Evolutionary conservation across 2,888 invertebrate genomes (phyloP), one percentile per base, ranked within the genome.

Genomic region (Dynastes hyllus): DNA sequence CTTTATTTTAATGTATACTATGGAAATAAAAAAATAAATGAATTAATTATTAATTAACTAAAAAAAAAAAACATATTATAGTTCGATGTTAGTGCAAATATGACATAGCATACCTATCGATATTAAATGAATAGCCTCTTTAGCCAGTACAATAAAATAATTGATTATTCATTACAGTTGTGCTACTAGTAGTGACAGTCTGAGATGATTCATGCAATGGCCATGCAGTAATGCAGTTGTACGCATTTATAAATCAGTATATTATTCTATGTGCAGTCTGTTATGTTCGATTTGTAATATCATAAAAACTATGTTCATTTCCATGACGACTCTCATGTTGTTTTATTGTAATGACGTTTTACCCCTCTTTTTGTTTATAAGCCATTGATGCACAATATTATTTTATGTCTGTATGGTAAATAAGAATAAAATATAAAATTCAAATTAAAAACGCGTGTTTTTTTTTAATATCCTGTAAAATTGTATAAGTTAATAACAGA

Each of bases 361-460:
- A 75, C 77, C 77, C 45, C 75, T 66, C 67, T 77, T 79, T 79
- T 79, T 77, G 75, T 80, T 80, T 77, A 58, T 80, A 80, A 78
- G 85, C 83, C 83, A 84, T 86, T 87, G 85, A 87, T 88, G 88
- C 89, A 89, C 88, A 87, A 86, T 86, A 88, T 88, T 87, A 89
- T 89, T 89, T 89, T 88, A 88, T 89, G 88, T 89, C 88, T 89
- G 89, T 89, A 89, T 88, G 88, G 88, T 89, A 88, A 88, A 88
- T 88, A 87, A 88, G 87, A 89, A 88, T 87, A 88, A 88, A 88
- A 86, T 88, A 85, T 86, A 87, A 86, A 87, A 85, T 83, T 81
- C 79, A 81, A 81, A 76, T 70, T 76, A 76, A 58, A 9, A 29
- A 66, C 63, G 66, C 51, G 27, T 37, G 40, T 73, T 66, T 37